Conservation (phyloP, 2,113 vertebrate species). For the Catharus minimus region DNA sequence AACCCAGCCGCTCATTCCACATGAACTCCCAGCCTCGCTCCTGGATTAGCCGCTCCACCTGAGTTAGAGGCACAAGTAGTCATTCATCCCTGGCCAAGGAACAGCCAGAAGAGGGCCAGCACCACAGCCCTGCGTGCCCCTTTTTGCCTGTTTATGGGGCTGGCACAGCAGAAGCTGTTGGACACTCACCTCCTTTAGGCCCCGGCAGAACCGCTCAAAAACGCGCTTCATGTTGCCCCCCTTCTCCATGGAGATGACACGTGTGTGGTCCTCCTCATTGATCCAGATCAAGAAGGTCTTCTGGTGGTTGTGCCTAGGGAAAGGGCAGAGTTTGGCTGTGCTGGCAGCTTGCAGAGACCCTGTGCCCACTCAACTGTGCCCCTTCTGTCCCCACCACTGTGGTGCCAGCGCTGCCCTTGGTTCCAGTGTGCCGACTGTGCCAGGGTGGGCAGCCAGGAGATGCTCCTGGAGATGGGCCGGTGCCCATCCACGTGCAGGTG, state of each 20-base stretch:
- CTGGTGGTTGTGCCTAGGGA: constrained; percentile 82
- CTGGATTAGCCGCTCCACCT: constrained; percentile 84
- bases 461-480: background rate
- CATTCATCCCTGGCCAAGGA: accelerated
- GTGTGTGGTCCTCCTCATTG: constrained; percentile 85
- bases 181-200: constrained; percentile 86
- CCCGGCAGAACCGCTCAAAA: constrained; percentile 93
- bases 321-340: background rate
- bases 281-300: constrained; percentile 87
- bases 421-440: background rate
- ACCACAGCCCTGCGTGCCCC: background rate
- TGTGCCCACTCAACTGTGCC: background rate
- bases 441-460: background rate
- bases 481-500: accelerated
- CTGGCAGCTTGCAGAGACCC: background rate
- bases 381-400: background rate
- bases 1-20: constrained; percentile 86
- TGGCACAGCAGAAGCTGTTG: accelerated
- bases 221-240: constrained; percentile 97
- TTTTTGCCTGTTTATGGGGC: background rate
- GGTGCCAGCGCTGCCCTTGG: background rate
- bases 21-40: constrained; percentile 88
- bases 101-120: background rate
- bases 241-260: constrained; percentile 88
- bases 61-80: background rate